phyloP scores from a whole-genome alignment of 2,888 invertebrate species.

The Biston betularia region DNA sequence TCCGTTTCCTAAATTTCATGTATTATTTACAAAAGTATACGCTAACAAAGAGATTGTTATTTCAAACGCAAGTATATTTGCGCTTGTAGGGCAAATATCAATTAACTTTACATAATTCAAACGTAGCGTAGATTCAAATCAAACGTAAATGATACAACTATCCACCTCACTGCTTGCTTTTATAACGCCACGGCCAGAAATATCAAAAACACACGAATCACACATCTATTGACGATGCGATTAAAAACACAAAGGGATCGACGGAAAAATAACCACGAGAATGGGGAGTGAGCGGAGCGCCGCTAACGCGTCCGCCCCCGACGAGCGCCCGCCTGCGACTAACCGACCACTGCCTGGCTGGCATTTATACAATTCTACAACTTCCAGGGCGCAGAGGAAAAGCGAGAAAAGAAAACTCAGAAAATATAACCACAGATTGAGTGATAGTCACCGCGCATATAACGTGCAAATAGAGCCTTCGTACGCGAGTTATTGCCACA shows the following conservation, averaged over 20 bases:
- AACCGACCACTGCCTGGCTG: background rate
- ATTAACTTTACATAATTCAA: conserved; percentile 3
- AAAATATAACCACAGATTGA: conserved; percentile 13
- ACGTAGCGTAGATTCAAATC: background rate
- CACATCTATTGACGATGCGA: conserved; percentile 16
- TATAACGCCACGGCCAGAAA: conserved; percentile 2
- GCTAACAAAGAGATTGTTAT: conserved; percentile 13
- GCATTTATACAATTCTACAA: conserved; percentile 3
- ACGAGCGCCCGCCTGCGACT: conserved; percentile 55
- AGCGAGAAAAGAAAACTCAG: conserved; percentile 24
- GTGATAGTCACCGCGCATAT: conserved; percentile 9
- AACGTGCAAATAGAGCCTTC: conserved; percentile 39
- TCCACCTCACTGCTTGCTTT: background rate
- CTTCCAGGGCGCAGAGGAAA: conserved; percentile 14
- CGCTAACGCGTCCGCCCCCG: conserved; percentile 53
- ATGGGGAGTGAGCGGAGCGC: conserved; percentile 31
- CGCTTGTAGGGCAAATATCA: conserved; percentile 20
- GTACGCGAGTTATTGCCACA: conserved; percentile 20
- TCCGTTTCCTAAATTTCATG: conserved; percentile 10
- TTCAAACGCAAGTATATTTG: background rate
- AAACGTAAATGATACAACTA: background rate
- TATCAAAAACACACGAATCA: conserved; percentile 10
- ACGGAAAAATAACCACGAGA: conserved; percentile 21
- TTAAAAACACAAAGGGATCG: conserved; percentile 23
- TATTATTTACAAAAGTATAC: conserved; percentile 21